Evolutionary conservation across 1,140 invertebrate genomes (phyloP).

Genomic region (Ceratina japonica): DNA sequence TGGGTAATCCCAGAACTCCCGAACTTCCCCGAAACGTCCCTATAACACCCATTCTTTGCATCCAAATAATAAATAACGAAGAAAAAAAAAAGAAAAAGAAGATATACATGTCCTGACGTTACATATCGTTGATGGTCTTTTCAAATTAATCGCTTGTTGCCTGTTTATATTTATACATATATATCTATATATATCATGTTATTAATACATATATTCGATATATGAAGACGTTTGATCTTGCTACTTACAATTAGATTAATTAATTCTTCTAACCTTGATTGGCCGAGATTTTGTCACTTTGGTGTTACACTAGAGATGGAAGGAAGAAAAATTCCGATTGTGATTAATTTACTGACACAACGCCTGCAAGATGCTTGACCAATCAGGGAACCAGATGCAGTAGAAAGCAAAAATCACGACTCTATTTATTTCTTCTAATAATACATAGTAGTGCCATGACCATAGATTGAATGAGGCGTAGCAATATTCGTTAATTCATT

Average conservation of each 20-base stretch:
- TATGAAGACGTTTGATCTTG: slow-evolving; percentile 62
- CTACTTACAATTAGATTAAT: slow-evolving; percentile 67
- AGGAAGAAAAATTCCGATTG: not conserved
- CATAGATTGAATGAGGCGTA: slow-evolving; percentile 62
- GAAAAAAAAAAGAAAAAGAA: slow-evolving; percentile 32
- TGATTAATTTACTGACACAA: not conserved
- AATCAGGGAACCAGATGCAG: slow-evolving; percentile 50
- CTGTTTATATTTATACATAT: slow-evolving; percentile 61
- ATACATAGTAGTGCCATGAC: slow-evolving; percentile 60
- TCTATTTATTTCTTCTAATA: slow-evolving; percentile 38
- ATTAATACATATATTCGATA: slow-evolving; percentile 56
- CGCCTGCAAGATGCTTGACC: slow-evolving; percentile 38
- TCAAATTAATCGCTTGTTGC: slow-evolving; percentile 76
- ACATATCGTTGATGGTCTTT: slow-evolving; percentile 68
- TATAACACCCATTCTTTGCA: slow-evolving; percentile 5
- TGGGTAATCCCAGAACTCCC: slow-evolving; percentile 38
- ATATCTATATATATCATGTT: slow-evolving; percentile 49
- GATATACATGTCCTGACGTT: slow-evolving; percentile 49
- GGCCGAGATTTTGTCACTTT: slow-evolving; percentile 44
- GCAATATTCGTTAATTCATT: slow-evolving; percentile 55
- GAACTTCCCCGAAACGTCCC: slow-evolving; percentile 37
- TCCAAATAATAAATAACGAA: slow-evolving; percentile 5
- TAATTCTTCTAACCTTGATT: slow-evolving; percentile 64
- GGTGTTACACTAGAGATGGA: not conserved
- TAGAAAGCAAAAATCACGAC: slow-evolving; percentile 54